Conservation (phyloP, 2,888 invertebrate species). For the Smittia aterrima region DNA sequence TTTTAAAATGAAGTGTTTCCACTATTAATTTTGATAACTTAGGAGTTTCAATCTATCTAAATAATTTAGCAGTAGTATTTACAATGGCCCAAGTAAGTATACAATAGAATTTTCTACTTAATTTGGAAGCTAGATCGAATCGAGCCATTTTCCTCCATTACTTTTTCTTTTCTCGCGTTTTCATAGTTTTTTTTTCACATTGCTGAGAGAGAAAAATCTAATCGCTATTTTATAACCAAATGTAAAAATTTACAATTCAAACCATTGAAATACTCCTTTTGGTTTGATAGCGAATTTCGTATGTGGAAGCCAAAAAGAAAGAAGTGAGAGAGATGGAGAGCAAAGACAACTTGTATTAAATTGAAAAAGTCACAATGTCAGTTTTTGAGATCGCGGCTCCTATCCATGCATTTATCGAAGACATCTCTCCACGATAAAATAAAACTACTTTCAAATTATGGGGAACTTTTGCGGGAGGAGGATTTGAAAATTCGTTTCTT, state of each 20-base stretch:
- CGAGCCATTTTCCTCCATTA: conserved; percentile 33
- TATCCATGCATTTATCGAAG: too few species aligned
- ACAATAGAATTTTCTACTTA: background rate
- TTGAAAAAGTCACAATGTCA: background rate
- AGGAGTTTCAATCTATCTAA: conserved; percentile 38
- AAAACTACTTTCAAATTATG: too few species aligned
- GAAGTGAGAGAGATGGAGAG: background rate
- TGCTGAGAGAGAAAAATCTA: conserved; percentile 14
- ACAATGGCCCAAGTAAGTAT: conserved; percentile 41
- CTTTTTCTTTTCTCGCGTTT: conserved; percentile 19
- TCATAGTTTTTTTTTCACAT: too few species aligned
- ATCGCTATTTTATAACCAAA: conserved; percentile 35
- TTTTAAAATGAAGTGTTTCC: conserved; percentile 38
- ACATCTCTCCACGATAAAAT: too few species aligned
- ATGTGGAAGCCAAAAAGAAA: background rate
- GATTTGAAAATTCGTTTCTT: too few species aligned
- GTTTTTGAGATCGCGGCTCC: background rate
- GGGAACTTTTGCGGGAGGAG: too few species aligned
- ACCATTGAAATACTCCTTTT: background rate
- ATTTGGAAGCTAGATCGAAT: background rate
- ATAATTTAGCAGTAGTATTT: conserved; percentile 34
- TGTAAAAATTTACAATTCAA: conserved; percentile 35
- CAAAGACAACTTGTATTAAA: background rate
- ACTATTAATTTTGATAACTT: conserved; percentile 38
- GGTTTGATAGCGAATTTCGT: background rate